Percentiles rank a stretch among this genome's conserved stretches.
Evolutionary conservation across 2,797 vertebrate species (phyloP).

Genomic region (Jordanella pulchra): DNA sequence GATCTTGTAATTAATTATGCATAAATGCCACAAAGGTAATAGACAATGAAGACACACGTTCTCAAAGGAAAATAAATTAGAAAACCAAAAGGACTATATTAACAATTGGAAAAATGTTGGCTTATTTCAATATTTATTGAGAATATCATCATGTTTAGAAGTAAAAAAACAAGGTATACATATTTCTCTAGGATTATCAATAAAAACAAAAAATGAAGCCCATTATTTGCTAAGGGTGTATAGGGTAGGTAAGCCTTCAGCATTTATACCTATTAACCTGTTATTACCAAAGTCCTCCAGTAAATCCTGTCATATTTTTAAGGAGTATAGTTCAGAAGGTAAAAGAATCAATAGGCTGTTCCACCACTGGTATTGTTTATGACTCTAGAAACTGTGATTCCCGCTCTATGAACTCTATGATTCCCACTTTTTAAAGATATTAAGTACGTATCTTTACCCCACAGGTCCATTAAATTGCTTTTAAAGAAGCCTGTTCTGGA

Average conservation of each 20-base stretch:
- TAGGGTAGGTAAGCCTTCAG: neutral
- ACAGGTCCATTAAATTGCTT: no score
- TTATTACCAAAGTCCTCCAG: neutral
- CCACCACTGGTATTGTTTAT: no score
- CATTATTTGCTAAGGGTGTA: neutral
- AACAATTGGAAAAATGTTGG: neutral
- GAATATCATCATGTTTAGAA: neutral
- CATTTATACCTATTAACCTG: neutral
- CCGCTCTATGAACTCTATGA: no score
- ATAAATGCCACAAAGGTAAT: no score
- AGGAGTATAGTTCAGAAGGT: neutral
- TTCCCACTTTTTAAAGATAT: neutral
- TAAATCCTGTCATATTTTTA: neutral
- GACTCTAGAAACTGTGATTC: no score
- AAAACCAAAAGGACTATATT: neutral
- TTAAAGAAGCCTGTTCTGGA: neutral
- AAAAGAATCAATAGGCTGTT: no score
- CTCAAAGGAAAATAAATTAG: neutral
- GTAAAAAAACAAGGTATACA: neutral
- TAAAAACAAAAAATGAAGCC: neutral
- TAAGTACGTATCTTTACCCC: neutral
- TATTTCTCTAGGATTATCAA: neutral
- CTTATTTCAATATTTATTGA: neutral
- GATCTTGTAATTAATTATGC: no score
- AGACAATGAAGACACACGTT: no score